Percentiles rank a stretch among this genome's conserved stretches.
Evolutionary conservation across 2,113 vertebrate species (phyloP).

Genomic region (Sitta europaea): DNA sequence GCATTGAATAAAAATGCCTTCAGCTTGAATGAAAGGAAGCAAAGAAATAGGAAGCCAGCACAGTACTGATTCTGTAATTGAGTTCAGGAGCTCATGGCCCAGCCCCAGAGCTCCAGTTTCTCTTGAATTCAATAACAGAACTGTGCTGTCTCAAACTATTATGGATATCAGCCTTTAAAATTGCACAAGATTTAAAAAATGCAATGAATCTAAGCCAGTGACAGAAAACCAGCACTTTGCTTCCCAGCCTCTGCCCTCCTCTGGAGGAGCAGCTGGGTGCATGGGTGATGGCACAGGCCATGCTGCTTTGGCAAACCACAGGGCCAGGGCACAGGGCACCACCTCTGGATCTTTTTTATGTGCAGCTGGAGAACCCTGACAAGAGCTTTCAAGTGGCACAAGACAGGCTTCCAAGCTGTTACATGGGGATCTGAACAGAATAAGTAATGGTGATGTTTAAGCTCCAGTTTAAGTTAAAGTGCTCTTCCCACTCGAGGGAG

Average conservation of each 20-base stretch:
- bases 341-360: background rate
- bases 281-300: background rate
- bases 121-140: background rate
- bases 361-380: background rate
- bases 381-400: background rate
- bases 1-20: background rate
- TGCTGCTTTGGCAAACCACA: background rate
- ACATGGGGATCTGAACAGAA: background rate
- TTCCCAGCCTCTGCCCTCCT: background rate
- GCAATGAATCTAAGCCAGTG: background rate
- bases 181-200: background rate
- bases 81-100: background rate
- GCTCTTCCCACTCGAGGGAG: fast-evolving
- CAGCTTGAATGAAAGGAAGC: background rate
- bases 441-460: background rate
- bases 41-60: background rate
- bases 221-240: fast-evolving
- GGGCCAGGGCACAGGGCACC: background rate
- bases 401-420: background rate
- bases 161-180: background rate
- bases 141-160: background rate
- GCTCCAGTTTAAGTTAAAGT: background rate
- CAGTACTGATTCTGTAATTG: background rate
- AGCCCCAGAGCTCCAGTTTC: background rate
- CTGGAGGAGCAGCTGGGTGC: background rate